Evolutionary conservation across 1,140 invertebrate species (phyloP), one percentile per base, ranked within the genome.

Genomic region (Tetramorium alpestre): DNA sequence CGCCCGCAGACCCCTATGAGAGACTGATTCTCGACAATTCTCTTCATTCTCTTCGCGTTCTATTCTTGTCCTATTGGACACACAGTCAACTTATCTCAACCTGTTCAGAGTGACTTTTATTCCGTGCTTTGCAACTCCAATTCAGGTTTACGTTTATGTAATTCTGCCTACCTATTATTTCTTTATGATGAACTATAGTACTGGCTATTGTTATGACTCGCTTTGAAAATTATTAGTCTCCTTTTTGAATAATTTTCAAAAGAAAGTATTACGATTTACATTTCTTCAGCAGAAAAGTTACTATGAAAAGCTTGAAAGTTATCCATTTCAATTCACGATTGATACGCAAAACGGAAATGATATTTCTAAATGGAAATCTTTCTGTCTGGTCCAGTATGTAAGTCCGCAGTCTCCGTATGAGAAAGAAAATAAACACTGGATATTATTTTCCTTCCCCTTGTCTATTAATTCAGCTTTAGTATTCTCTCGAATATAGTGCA

Each of bases 401-500:
- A 60, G 16, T 72, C 22, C 7, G 16, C n/a, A 28, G 49, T 22
- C 16, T 18, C 11, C 38, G 6, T 38, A 13, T 22, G 18, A 13
- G 51, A 33, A 73, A 75, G 41, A 60, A 62, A 84, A 81, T 70
- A 69, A 82, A 72, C 78, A 56, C 28, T 75, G 56, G n/a, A 84
- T 62, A 75, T 75, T 84, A 84, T 84, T 75, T n/a, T 62, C 13
- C 18, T 75, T n/a, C 28, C 18, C n/a, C 41, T 44, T 33, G 65
- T 60, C 69, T 73, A 60, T 84, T 84, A 75, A 75, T 84, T 44
- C 69, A 60, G 56, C 41, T 75, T 56, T 38, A 73, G 70, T 49
- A 58, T 84, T 75, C 69, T 62, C 69, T 84, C 69, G 80, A 84
- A 75, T 60, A 25, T 33, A 84, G 58, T 13, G 69, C 80, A 72